These are phyloP conservation scores for Malacoctenus gilli DNA, from an alignment of 2,797 vertebrate species.

Conservation along the genomic window DNA sequence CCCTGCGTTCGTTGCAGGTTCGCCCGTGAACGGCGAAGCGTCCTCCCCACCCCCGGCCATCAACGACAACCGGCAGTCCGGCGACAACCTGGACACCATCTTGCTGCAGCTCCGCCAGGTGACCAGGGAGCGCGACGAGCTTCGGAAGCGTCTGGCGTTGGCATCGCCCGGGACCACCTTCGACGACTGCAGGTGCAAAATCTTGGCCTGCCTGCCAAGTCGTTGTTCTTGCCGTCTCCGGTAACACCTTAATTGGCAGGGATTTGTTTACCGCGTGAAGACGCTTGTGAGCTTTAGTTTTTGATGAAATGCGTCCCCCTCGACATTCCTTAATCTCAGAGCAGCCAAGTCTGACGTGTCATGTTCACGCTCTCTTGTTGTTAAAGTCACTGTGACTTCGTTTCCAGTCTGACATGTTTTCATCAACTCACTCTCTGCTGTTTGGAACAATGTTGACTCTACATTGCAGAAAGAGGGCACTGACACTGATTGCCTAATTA, in stretches of 20 bases:
- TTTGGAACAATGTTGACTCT: constrained; percentile 30
- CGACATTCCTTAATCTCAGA: constrained; percentile 16
- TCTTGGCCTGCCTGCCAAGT: constrained; percentile 24
- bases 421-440: constrained; percentile 22
- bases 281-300: neutral
- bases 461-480: constrained; percentile 13
- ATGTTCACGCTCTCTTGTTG: too few relatives aligned
- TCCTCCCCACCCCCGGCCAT: constrained; percentile 92
- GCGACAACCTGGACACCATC: constrained; percentile 92
- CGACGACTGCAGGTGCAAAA: constrained; percentile 92
- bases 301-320: constrained; percentile 7
- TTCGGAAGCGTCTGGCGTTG: constrained; percentile 93
- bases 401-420: constrained; percentile 27
- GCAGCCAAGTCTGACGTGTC: constrained; percentile 16
- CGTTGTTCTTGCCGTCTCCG: constrained; percentile 13
- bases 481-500: constrained; percentile 33
- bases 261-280: neutral
- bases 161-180: constrained; percentile 95
- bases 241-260: constrained; percentile 12
- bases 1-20: constrained; percentile 81
- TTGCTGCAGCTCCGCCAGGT: constrained; percentile 94
- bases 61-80: constrained; percentile 88
- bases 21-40: constrained; percentile 88
- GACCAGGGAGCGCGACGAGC: constrained; percentile 95
- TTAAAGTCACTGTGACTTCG: too few relatives aligned